phyloP scores from a whole-genome alignment of 2,797 vertebrate genomes.

The Coregonus ussuriensis region DNA sequence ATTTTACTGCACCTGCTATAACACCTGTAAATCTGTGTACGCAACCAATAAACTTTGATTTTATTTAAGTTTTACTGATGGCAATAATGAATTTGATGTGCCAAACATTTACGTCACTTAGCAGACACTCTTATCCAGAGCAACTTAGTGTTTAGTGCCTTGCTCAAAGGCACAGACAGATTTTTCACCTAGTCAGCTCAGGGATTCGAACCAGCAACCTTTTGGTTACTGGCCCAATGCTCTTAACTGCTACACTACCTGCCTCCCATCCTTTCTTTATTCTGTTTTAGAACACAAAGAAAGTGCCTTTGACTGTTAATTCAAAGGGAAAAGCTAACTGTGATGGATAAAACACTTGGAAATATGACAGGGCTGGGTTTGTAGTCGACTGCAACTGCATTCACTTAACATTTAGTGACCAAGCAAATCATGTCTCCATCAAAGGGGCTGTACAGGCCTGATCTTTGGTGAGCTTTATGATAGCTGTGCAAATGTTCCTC shows the following conservation, averaged over 20 bases:
- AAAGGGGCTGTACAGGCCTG: slow-evolving; percentile 12
- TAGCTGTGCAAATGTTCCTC: slow-evolving; percentile 2
- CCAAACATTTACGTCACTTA: neutral
- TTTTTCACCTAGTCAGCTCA: too few relatives aligned
- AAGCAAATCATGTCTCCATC: neutral
- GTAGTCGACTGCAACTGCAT: neutral
- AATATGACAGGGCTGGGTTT: neutral
- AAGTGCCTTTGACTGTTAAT: neutral
- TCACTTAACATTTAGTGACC: slow-evolving; percentile 12
- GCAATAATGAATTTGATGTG: neutral
- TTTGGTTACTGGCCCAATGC: too few relatives aligned
- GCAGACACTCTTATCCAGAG: too few relatives aligned
- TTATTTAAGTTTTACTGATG: too few relatives aligned
- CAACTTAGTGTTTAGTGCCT: too few relatives aligned
- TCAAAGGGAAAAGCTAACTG: neutral
- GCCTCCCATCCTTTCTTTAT: neutral
- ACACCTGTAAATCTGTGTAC: too few relatives aligned
- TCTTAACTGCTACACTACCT: too few relatives aligned
- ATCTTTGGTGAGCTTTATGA: neutral
- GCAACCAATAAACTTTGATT: too few relatives aligned
- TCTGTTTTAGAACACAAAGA: neutral
- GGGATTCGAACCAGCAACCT: too few relatives aligned
- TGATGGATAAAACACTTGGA: neutral
- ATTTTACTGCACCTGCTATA: too few relatives aligned
- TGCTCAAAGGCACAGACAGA: too few relatives aligned